phyloP scores from a whole-genome alignment of 2,888 invertebrate genomes.

The Lasioglossum leucozonium region DNA sequence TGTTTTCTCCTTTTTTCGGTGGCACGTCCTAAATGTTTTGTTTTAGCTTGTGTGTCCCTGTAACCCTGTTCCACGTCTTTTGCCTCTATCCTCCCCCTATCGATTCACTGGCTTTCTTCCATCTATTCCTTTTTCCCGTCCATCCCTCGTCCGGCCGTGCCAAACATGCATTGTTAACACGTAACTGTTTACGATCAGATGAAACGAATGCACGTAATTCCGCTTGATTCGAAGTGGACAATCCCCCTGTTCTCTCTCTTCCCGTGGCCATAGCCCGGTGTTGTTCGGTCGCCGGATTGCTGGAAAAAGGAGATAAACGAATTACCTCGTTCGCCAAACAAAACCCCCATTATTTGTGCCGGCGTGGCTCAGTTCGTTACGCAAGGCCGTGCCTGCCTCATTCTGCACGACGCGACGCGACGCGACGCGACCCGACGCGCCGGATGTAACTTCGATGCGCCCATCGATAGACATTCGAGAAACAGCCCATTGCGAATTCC shows the following conservation, averaged over 20 bases:
- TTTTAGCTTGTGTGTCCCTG: conserved; percentile 9
- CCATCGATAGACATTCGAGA: conserved; percentile 37
- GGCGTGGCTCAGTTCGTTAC: conserved; percentile 73
- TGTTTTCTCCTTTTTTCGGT: background rate
- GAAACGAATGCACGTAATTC: conserved; percentile 73
- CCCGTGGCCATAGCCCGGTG: conserved; percentile 37
- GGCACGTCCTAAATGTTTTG: conserved; percentile 3
- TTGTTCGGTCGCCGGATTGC: conserved; percentile 58
- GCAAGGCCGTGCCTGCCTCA: conserved; percentile 70
- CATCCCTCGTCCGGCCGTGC: conserved; percentile 5
- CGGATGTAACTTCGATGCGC: conserved; percentile 38
- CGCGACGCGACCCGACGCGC: background rate
- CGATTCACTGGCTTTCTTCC: conserved; percentile 8
- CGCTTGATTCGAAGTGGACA: conserved; percentile 68
- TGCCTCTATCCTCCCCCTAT: background rate
- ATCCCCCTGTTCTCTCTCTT: conserved; percentile 32
- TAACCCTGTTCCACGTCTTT: conserved; percentile 14
- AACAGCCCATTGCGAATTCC: conserved; percentile 36
- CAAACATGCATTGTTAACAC: conserved; percentile 67
- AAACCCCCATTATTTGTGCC: conserved; percentile 74
- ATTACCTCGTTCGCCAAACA: conserved; percentile 71
- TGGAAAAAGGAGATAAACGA: conserved; percentile 74
- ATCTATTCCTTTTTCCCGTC: conserved; percentile 14
- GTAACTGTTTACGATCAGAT: conserved; percentile 72
- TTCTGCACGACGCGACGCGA: conserved; percentile 43